These are phyloP conservation scores for Cavia aperea DNA, from an alignment of 2,113 vertebrate genomes.

Conservation along the genomic window DNA sequence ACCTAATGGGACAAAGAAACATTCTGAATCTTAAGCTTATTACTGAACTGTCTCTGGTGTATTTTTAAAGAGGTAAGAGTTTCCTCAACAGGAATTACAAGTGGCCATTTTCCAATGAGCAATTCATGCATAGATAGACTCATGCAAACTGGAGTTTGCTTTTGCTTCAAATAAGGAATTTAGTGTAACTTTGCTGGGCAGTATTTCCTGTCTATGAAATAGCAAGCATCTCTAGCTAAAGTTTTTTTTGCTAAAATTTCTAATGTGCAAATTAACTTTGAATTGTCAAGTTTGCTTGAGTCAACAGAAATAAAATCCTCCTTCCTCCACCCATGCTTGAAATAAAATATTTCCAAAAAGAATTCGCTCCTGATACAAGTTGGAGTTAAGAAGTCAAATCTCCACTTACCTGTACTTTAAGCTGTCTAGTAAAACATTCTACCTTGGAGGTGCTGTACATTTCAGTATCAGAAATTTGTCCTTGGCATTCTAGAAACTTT, in stretches of 20 bases:
- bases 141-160: background rate
- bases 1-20: constrained; percentile 50
- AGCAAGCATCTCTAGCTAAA: background rate
- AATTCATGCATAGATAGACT: background rate
- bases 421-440: background rate
- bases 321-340: background rate
- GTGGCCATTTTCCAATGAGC: background rate
- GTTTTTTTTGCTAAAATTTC: background rate
- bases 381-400: background rate
- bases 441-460: background rate
- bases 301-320: background rate
- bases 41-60: background rate
- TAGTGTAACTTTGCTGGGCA: background rate
- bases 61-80: background rate
- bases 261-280: constrained; percentile 3
- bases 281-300: constrained; percentile 3
- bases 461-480: background rate
- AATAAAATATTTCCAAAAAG: constrained; percentile 20
- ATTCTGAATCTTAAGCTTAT: constrained; percentile 33
- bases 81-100: constrained; percentile 36
- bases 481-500: background rate
- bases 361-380: background rate
- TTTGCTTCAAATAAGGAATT: background rate
- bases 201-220: background rate
- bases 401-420: background rate